Evolutionary conservation across 1,140 invertebrate genomes (phyloP).

Genomic region (Heliconius hermathena): DNA sequence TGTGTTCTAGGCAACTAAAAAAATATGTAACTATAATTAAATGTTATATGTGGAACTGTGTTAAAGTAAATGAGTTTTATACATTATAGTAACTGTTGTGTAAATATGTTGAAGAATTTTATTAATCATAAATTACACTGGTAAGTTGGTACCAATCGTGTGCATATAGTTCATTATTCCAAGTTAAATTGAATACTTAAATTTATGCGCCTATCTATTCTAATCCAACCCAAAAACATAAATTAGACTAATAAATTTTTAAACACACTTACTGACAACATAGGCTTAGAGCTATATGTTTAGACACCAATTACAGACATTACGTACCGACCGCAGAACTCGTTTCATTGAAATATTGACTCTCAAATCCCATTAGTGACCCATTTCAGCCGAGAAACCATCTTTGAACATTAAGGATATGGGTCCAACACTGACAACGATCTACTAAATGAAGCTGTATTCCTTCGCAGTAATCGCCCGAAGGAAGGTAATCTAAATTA

Average conservation of each 20-base stretch:
- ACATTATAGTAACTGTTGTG: no score
- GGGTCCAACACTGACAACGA: constrained; percentile 24
- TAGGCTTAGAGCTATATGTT: constrained; percentile 42
- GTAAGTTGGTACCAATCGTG: no score
- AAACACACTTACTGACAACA: background rate
- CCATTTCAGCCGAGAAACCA: constrained; percentile 59
- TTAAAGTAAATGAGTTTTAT: background rate
- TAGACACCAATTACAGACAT: constrained; percentile 64
- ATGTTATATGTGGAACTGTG: background rate
- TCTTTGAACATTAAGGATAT: constrained; percentile 50
- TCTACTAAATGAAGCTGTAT: constrained; percentile 25
- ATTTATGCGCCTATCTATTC: background rate
- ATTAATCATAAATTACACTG: no score
- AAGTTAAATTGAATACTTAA: no score
- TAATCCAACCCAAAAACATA: constrained; percentile 6
- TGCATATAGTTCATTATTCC: no score
- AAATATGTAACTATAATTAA: background rate
- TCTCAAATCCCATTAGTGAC: constrained; percentile 64
- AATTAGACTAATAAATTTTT: constrained; percentile 5
- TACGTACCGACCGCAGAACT: constrained; percentile 47
- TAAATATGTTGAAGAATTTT: no score
- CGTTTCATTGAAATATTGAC: constrained; percentile 66
- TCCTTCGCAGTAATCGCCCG: constrained; percentile 8
- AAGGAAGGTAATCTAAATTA: constrained; percentile 22
- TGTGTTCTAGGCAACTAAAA: background rate